A percentile compares a stretch with the other conserved stretches of the same genome.
Conservation (phyloP, 2,888 invertebrate genomes). For the Girardia tigrina region DNA sequence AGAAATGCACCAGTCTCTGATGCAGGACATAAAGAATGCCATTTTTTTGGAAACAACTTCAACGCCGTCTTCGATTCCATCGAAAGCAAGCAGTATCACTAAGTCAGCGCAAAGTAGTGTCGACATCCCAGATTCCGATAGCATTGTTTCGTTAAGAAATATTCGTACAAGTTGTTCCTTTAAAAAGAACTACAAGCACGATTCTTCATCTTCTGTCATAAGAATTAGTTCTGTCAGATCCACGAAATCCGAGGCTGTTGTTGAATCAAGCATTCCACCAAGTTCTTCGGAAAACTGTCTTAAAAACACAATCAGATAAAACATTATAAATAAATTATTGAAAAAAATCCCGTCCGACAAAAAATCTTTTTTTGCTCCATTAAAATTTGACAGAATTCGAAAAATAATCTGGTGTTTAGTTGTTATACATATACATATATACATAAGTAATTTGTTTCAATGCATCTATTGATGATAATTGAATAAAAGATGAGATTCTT, state of each 20-base stretch:
- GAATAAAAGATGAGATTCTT: too few species aligned
- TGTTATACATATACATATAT: too few species aligned
- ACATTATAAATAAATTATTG: too few species aligned
- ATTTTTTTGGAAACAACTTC: background rate
- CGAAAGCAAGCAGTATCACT: background rate
- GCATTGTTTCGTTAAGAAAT: background rate
- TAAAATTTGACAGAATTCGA: too few species aligned
- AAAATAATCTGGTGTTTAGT: too few species aligned
- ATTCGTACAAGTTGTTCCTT: background rate
- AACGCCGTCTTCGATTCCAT: background rate
- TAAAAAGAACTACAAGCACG: background rate
- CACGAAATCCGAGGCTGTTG: background rate
- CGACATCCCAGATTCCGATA: background rate
- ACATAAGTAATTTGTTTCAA: too few species aligned
- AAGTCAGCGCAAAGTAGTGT: background rate
- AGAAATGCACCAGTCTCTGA: conserved; percentile 51
- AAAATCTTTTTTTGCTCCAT: too few species aligned
- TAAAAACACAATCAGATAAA: background rate
- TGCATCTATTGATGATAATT: too few species aligned
- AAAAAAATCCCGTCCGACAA: too few species aligned
- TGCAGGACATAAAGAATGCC: conserved; percentile 34
- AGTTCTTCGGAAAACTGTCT: conserved; percentile 1
- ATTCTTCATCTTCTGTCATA: background rate
- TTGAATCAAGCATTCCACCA: background rate
- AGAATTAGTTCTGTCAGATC: conserved; percentile 13